Base-by-base conservation (phyloP, 2,797 vertebrate genomes). In the Neostethus bicornis region DNA sequence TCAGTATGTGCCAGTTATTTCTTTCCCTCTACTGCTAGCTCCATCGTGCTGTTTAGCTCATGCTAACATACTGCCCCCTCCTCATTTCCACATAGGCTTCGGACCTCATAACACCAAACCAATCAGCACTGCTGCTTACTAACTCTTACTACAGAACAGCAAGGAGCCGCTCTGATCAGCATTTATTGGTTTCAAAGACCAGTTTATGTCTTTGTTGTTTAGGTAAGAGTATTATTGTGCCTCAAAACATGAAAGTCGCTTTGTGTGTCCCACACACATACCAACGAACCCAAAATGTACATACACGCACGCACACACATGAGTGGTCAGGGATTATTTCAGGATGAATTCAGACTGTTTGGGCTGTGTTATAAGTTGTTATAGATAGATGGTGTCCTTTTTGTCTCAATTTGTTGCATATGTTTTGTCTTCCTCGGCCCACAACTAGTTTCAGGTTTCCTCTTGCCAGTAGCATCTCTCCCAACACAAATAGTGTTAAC, bases 321-420 rank as follows among this genome's bases (percentile, higher is more conserved):
- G 66, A 82, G 69, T 85, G 84, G 84, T 87, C 87, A 87, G 89
- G 88, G 84, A 88, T 82, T 79, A 77, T 77, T 89, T 89, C 87
- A 88, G 83, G 85, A 88, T 85, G 73, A 85, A 77, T 71, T 77
- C 76, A 84, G 83, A 87, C 83, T 83, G 80, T 89, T 83, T 83
- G 79, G 75, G 74, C 69, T 75, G 74, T 79, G 82, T 86, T 83
- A 70, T 71, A 63, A 83, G 61, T 83, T 80, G 71, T 82, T 73
- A 69, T 85, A 77, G 81, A 85, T 83, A 81, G 80, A 73, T 79
- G 62, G 80, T 79, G 80, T 87, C 82, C 79, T 83, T 81, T 83
- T 82, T 84, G 84, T 89, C 83, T 84, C 65, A 64, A 67, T 80
- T 74, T 79, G 72, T 88, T 77, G 66, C 73, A 83, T 85, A 77